Conservation (phyloP, 2,888 invertebrate genomes). For the Eucera pruinosa region DNA sequence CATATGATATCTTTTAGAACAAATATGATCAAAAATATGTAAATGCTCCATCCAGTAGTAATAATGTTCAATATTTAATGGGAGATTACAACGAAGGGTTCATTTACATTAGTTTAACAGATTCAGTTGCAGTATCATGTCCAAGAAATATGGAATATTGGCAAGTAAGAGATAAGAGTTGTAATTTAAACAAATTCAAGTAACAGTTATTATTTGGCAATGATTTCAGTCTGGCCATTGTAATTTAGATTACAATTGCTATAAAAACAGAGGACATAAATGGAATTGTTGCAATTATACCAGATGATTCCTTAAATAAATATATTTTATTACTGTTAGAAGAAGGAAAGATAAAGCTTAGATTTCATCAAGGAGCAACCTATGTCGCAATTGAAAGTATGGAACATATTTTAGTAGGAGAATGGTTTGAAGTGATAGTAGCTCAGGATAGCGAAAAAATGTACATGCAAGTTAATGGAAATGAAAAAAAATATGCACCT, state of each 20-base stretch:
- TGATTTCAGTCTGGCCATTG: background rate
- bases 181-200: background rate
- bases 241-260: conserved; percentile 80
- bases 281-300: conserved; percentile 83
- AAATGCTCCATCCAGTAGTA: conserved; percentile 79
- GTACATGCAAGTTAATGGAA: conserved; percentile 84
- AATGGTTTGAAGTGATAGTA: conserved; percentile 84
- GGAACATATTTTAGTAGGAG: conserved; percentile 81
- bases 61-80: conserved; percentile 84
- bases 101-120: conserved; percentile 80
- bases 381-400: conserved; percentile 83
- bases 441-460: conserved; percentile 81
- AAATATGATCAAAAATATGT: conserved; percentile 32
- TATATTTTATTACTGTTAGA: conserved; percentile 83
- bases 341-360: conserved; percentile 84
- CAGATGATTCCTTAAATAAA: conserved; percentile 74
- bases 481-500: conserved; percentile 72
- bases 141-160: conserved; percentile 83
- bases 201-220: background rate
- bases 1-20: conserved; percentile 21
- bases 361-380: conserved; percentile 78
- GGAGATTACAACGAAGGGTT: conserved; percentile 84
- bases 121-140: conserved; percentile 84
- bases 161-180: conserved; percentile 66
- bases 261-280: conserved; percentile 82